Evolutionary conservation across 2,797 vertebrate species (phyloP).

Genomic region (Macropus fuliginosus): DNA sequence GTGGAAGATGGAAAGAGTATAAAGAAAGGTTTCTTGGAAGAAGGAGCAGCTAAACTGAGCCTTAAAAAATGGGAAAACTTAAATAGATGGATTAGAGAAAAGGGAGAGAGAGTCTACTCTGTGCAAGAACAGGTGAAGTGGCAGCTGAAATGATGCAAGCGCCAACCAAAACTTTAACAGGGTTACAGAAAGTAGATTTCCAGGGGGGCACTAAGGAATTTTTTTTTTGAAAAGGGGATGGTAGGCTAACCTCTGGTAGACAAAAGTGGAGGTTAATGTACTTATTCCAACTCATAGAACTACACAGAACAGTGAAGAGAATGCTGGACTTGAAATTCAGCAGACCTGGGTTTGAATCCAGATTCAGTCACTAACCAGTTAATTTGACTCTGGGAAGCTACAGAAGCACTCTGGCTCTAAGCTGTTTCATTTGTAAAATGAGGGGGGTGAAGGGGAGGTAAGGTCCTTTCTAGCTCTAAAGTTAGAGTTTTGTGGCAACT

Average conservation of each 20-base stretch:
- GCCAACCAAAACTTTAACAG: too few relatives aligned
- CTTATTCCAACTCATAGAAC: background rate
- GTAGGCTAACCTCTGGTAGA: background rate
- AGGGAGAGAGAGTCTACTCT: background rate
- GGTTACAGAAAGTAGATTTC: too few relatives aligned
- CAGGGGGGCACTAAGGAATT: too few relatives aligned
- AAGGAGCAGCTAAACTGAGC: background rate
- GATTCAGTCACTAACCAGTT: background rate
- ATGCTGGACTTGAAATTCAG: background rate
- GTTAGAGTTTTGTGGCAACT: background rate
- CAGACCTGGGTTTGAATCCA: background rate
- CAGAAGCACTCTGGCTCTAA: background rate
- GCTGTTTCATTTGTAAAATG: background rate
- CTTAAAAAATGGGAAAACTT: background rate
- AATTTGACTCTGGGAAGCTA: background rate
- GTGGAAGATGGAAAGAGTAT: background rate
- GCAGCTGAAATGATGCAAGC: too few relatives aligned
- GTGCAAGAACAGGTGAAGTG: too few relatives aligned
- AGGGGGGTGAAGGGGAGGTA: background rate
- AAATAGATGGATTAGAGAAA: background rate
- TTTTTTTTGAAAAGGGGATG: too few relatives aligned
- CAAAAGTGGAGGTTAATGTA: too few relatives aligned
- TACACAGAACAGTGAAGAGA: background rate
- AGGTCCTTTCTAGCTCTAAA: background rate
- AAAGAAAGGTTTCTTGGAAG: background rate